Conservation (phyloP, 2,888 invertebrate genomes). For the Conus canariensis region DNA sequence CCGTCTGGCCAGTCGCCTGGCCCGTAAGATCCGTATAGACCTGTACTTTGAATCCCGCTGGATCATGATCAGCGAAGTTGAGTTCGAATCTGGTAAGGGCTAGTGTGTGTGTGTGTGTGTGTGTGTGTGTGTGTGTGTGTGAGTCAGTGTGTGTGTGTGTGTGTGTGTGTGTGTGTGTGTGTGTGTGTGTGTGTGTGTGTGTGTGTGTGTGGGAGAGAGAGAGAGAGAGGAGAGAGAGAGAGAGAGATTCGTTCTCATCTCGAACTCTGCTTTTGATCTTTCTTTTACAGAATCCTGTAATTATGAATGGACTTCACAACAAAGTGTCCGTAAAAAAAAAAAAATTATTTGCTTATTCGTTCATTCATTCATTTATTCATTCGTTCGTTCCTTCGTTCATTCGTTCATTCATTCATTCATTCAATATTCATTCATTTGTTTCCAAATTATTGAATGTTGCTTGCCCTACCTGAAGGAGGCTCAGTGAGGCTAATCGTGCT, state of each 20-base stretch:
- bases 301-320: too few relatives aligned
- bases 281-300: not conserved
- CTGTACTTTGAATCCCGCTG: slow-evolving; percentile 90
- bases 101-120: not conserved
- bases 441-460: too few relatives aligned
- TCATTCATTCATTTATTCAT: not conserved
- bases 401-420: not conserved
- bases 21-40: slow-evolving; percentile 87
- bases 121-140: not conserved
- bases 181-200: not conserved
- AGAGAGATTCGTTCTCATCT: too few relatives aligned
- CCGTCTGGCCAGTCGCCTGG: slow-evolving; percentile 89
- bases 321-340: too few relatives aligned
- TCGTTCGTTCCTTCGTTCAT: not conserved
- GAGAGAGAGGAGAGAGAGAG: too few relatives aligned
- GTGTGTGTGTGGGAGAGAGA: not conserved
- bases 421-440: too few relatives aligned
- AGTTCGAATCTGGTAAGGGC: slow-evolving; percentile 88
- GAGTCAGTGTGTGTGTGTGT: not conserved
- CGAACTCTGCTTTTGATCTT: not conserved
- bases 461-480: too few relatives aligned
- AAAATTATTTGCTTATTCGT: too few relatives aligned
- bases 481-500: too few relatives aligned
- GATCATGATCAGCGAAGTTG: slow-evolving; percentile 94
- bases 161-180: not conserved